These are phyloP conservation scores for Uropsilus gracilis DNA, from an alignment of 2,113 vertebrate genomes.

Conservation along the genomic window DNA sequence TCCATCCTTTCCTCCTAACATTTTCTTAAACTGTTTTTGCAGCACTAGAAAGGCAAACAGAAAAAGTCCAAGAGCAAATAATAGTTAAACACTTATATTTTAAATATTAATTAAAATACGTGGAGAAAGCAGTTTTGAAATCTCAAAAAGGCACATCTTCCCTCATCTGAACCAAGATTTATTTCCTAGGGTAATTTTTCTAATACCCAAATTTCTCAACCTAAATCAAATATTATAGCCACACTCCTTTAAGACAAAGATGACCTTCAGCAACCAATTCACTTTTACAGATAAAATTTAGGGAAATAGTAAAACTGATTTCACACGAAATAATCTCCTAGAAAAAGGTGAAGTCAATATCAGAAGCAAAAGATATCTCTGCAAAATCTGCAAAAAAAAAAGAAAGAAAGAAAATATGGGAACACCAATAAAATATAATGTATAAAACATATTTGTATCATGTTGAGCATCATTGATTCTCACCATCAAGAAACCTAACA, in stretches of 20 bases:
- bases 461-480: neutral
- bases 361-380: neutral
- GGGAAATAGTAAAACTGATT: neutral
- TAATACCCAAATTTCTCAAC: neutral
- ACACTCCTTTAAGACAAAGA: neutral
- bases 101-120: constrained; percentile 7
- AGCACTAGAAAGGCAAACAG: neutral
- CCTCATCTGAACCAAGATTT: neutral
- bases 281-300: constrained; percentile 15
- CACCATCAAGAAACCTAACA: neutral
- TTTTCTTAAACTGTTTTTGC: neutral
- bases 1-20: neutral
- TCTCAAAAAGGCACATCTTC: neutral
- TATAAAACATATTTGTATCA: neutral
- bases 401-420: neutral
- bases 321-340: neutral
- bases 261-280: neutral
- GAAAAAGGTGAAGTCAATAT: neutral
- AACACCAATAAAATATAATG: neutral
- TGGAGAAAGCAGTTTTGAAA: neutral
- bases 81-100: neutral
- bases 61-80: neutral
- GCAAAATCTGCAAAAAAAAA: neutral
- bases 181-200: neutral
- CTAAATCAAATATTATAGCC: neutral